A percentile compares a stretch with the other conserved stretches of the same genome.
Evolutionary conservation across 2,113 vertebrate species (phyloP).

Genomic region (Choloepus hoffmanni): DNA sequence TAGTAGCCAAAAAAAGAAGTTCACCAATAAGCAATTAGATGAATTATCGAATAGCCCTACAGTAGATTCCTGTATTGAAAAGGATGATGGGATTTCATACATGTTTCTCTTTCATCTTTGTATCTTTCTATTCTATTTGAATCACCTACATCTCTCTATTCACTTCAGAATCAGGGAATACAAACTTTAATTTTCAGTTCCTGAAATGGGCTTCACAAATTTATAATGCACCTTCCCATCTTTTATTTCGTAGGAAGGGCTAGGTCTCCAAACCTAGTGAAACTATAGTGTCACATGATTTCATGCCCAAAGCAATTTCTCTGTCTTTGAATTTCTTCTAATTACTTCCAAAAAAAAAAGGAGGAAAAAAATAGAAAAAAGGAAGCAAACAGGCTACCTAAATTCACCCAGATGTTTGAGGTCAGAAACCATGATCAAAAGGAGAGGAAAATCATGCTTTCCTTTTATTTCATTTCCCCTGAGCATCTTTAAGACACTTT

Average conservation of each 20-base stretch:
- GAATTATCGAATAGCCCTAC: not conserved
- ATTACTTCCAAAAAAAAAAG: not conserved
- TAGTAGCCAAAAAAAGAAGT: not conserved
- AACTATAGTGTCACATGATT: not conserved
- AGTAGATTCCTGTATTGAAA: not conserved
- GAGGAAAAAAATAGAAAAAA: not conserved
- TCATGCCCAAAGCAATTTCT: not conserved
- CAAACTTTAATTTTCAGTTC: not conserved
- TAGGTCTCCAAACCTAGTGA: not conserved
- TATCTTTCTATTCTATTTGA: not conserved
- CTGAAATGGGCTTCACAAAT: not conserved
- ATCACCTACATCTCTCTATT: not conserved
- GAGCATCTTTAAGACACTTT: not conserved
- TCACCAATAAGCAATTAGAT: not conserved
- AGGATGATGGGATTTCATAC: accelerated
- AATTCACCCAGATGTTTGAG: not conserved
- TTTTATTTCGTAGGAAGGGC: conserved; percentile 1
- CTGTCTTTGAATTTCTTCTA: conserved; percentile 26
- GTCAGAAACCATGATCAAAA: not conserved
- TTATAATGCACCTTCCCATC: not conserved
- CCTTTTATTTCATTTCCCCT: not conserved
- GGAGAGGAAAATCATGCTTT: not conserved
- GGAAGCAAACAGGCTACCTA: not conserved
- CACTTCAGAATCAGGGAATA: not conserved
- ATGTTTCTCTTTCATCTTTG: not conserved